A percentile compares a stretch with the other conserved stretches of the same genome.
Conservation (phyloP, 2,797 vertebrate species). For the Pangasius macronema region DNA sequence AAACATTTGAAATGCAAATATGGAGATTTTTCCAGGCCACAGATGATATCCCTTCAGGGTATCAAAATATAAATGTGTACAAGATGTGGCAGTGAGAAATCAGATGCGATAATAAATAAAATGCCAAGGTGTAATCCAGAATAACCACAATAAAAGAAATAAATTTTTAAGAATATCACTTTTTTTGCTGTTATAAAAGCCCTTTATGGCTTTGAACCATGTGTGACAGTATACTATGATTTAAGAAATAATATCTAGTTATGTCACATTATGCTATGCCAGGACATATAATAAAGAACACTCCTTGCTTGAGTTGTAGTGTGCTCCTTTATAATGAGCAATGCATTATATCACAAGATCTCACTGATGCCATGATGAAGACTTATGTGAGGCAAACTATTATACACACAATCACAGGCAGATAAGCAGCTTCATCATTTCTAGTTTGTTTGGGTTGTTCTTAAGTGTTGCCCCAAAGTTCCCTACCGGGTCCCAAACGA, state of each 20-base stretch:
- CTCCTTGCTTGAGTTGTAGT: not conserved
- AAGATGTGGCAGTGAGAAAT: not conserved
- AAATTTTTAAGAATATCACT: not conserved
- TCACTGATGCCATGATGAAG: not conserved
- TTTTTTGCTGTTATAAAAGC: not conserved
- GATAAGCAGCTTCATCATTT: not conserved
- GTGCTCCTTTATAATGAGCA: not conserved
- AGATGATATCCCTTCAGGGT: not conserved
- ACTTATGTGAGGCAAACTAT: not conserved
- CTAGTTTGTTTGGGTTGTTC: not conserved
- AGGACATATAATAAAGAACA: not conserved
- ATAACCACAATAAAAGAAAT: not conserved
- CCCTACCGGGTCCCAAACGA: not conserved
- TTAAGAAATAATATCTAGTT: not conserved
- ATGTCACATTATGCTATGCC: not conserved
- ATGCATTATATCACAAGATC: not conserved
- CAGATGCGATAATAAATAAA: not conserved
- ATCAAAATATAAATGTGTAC: not conserved
- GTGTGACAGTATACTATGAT: not conserved
- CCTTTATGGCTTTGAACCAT: not conserved
- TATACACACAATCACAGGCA: not conserved
- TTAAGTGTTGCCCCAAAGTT: not conserved
- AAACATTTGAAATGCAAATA: slow-evolving; percentile 7
- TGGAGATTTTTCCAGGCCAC: not conserved
- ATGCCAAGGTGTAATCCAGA: not conserved